These are phyloP conservation scores for Trachymyrmex cornetzi DNA, from an alignment of 1,140 invertebrate genomes.

Conservation along the genomic window DNA sequence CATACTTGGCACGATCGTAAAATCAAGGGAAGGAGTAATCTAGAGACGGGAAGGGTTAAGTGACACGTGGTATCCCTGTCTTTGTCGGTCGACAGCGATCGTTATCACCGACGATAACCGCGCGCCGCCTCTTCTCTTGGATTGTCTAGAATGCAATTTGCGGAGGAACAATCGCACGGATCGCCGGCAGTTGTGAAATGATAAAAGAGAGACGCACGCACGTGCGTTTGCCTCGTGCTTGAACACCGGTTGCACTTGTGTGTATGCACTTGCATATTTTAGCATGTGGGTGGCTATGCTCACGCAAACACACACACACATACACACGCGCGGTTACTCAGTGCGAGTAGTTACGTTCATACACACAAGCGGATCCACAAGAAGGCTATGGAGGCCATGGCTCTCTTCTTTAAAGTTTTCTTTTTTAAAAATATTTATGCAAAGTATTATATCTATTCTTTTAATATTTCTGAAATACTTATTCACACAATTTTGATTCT, in stretches of 20 bases:
- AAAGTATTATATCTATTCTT: too few species aligned
- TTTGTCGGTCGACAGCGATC: constrained; percentile 21
- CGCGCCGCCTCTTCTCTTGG: constrained; percentile 1
- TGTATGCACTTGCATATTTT: not conserved
- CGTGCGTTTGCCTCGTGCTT: not conserved
- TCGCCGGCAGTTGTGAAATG: constrained; percentile 34
- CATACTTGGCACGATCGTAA: constrained; percentile 9
- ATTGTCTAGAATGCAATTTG: constrained; percentile 31
- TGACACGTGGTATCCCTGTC: not conserved
- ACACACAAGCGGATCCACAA: too few species aligned
- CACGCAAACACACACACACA: not conserved
- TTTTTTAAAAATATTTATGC: too few species aligned
- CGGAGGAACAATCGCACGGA: constrained; percentile 25
- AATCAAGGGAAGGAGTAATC: not conserved
- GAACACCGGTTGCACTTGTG: not conserved
- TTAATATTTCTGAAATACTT: too few species aligned
- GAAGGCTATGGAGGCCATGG: too few species aligned
- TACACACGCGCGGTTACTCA: not conserved
- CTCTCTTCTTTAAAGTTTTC: too few species aligned
- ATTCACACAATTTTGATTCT: too few species aligned
- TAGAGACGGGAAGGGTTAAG: not conserved
- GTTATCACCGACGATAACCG: constrained; percentile 28
- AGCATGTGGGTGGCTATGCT: not conserved
- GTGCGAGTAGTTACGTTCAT: not conserved
- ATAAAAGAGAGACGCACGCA: constrained; percentile 39